Percentiles rank a stretch among this genome's conserved stretches.
Evolutionary conservation across 1,140 invertebrate species (phyloP).

Genomic region (Linepithema humile): DNA sequence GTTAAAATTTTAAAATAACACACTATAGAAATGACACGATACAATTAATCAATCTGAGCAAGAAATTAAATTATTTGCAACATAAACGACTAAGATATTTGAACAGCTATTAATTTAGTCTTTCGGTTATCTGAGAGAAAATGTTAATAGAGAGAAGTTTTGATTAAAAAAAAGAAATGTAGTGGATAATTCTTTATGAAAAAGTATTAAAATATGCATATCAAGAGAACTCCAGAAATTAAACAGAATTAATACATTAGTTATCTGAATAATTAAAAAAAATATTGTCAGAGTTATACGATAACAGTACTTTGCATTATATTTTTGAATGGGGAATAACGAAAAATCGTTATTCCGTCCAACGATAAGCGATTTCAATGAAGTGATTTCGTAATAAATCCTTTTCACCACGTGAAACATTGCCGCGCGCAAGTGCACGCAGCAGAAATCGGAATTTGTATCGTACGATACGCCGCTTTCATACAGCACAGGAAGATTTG

Average conservation of each 20-base stretch:
- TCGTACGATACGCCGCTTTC: slow-evolving; percentile 14
- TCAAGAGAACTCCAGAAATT: background rate
- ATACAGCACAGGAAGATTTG: slow-evolving; percentile 14
- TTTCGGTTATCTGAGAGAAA: background rate
- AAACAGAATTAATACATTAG: background rate
- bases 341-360: background rate
- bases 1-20: background rate
- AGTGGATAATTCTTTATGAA: background rate
- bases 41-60: background rate
- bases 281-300: background rate
- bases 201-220: background rate
- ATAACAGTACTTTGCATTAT: background rate
- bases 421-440: background rate
- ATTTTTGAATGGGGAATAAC: background rate
- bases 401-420: background rate
- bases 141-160: background rate
- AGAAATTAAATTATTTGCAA: background rate
- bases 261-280: too few species aligned
- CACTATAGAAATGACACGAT: background rate
- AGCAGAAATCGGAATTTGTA: slow-evolving; percentile 38
- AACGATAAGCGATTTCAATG: slow-evolving; percentile 18
- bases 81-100: background rate
- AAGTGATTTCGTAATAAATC: slow-evolving; percentile 49
- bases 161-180: background rate
- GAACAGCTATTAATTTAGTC: background rate